phyloP scores from a whole-genome alignment of 2,888 invertebrate genomes.

The Pharmacophagus antenor region DNA sequence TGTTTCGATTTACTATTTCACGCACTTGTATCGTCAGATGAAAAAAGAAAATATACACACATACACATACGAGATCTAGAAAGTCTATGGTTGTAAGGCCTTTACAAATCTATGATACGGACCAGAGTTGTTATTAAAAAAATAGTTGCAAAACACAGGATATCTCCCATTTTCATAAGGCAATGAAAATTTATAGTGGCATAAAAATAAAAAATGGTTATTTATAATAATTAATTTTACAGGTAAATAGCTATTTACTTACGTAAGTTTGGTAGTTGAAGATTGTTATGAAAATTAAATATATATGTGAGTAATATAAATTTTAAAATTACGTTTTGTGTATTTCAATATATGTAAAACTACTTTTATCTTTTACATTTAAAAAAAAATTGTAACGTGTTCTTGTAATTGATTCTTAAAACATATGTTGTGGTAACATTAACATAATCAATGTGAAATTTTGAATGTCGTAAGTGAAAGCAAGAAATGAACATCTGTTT shows the following conservation, averaged over 20 bases:
- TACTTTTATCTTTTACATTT: too few relatives aligned
- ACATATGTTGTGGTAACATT: neutral
- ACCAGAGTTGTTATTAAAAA: slow-evolving; percentile 5
- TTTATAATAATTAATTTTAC: too few relatives aligned
- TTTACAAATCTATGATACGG: slow-evolving; percentile 8
- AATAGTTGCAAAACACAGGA: neutral
- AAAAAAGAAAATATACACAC: slow-evolving; percentile 57
- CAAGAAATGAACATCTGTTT: slow-evolving; percentile 16
- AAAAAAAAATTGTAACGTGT: too few relatives aligned
- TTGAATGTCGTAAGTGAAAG: slow-evolving; percentile 3
- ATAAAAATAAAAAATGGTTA: neutral
- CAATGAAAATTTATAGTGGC: neutral
- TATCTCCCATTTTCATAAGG: neutral
- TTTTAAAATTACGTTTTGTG: too few relatives aligned
- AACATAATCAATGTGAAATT: neutral
- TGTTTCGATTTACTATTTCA: slow-evolving; percentile 56
- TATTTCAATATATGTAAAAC: too few relatives aligned
- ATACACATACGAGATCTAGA: slow-evolving; percentile 43
- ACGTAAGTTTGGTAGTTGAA: too few relatives aligned
- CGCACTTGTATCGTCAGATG: slow-evolving; percentile 52
- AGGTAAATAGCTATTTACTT: too few relatives aligned
- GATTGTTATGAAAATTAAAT: too few relatives aligned
- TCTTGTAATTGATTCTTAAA: too few relatives aligned
- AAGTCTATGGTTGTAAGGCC: slow-evolving; percentile 14
- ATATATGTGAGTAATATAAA: too few relatives aligned